A percentile compares a stretch with the other conserved stretches of the same genome.
Conservation (phyloP, 2,113 vertebrate genomes). For the Melospiza melodia region DNA sequence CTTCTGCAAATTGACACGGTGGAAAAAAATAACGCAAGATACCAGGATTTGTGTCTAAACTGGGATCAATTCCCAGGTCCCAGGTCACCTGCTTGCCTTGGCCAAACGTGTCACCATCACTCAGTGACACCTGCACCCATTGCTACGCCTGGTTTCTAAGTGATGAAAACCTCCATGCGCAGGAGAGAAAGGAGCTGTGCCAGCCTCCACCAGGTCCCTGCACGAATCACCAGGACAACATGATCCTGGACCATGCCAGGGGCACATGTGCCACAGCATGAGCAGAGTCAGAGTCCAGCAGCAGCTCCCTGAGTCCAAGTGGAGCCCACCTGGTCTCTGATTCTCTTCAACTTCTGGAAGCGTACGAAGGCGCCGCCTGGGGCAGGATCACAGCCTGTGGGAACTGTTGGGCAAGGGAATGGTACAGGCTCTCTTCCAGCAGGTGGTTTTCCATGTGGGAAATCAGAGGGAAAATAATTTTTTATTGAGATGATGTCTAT, state of each 20-base stretch:
- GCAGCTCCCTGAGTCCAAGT: neutral
- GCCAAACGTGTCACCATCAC: neutral
- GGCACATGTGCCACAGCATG: accelerated
- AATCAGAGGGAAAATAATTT: neutral
- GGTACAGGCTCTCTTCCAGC: neutral
- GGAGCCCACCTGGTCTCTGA: neutral
- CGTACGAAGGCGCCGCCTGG: accelerated
- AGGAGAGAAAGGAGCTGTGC: neutral
- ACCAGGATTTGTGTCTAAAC: neutral
- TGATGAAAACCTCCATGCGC: neutral
- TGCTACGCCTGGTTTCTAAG: accelerated
- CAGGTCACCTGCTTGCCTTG: neutral
- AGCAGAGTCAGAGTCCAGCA: neutral
- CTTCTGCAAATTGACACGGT: neutral
- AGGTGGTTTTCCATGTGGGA: neutral
- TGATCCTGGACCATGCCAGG: accelerated
- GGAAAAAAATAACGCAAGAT: neutral
- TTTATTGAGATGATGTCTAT: neutral
- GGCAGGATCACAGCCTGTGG: neutral
- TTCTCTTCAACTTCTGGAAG: neutral
- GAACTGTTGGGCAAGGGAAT: neutral
- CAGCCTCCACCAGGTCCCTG: neutral
- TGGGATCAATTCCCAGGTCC: neutral
- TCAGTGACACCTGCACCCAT: accelerated
- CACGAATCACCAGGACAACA: neutral